Evolutionary conservation across 1,140 invertebrate species (phyloP).

Genomic region (Hycleus phaleratus): DNA sequence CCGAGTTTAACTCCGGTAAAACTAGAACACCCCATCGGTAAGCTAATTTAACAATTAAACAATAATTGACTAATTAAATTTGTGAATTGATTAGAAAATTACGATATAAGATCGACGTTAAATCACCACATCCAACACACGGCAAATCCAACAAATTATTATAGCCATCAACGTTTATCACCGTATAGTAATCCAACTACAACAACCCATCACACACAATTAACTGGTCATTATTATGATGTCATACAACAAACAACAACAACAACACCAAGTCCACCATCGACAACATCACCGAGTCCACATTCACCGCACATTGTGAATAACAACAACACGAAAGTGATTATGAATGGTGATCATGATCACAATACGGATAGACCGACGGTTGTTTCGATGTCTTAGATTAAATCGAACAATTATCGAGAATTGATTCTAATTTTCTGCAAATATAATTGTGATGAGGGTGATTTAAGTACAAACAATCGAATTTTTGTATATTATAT

Average conservation of each 20-base stretch:
- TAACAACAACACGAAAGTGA: conserved; percentile 35
- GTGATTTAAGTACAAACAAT: background rate
- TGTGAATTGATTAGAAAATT: conserved; percentile 11
- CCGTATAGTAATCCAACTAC: conserved; percentile 19
- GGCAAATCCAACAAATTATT: conserved; percentile 19
- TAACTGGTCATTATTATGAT: conserved; percentile 28
- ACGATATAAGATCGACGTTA: conserved; percentile 31
- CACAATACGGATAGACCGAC: conserved; percentile 32
- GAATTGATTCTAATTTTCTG: background rate
- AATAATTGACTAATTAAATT: background rate
- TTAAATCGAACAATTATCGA: conserved; percentile 13
- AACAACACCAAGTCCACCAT: conserved; percentile 31
- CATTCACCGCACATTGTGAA: conserved; percentile 25
- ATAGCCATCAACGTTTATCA: conserved; percentile 23
- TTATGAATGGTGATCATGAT: conserved; percentile 29
- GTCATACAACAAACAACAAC: conserved; percentile 20
- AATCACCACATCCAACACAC: conserved; percentile 23
- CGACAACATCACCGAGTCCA: conserved; percentile 30
- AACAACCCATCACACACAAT: background rate
- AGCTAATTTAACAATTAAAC: conserved; percentile 8
- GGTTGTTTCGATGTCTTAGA: conserved; percentile 37
- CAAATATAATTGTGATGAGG: background rate
- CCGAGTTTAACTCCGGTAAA: conserved; percentile 22
- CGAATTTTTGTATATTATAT: background rate
- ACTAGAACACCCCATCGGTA: conserved; percentile 31